phyloP scores from a whole-genome alignment of 2,888 invertebrate genomes.

The Pseudeuparius sepicola region DNA sequence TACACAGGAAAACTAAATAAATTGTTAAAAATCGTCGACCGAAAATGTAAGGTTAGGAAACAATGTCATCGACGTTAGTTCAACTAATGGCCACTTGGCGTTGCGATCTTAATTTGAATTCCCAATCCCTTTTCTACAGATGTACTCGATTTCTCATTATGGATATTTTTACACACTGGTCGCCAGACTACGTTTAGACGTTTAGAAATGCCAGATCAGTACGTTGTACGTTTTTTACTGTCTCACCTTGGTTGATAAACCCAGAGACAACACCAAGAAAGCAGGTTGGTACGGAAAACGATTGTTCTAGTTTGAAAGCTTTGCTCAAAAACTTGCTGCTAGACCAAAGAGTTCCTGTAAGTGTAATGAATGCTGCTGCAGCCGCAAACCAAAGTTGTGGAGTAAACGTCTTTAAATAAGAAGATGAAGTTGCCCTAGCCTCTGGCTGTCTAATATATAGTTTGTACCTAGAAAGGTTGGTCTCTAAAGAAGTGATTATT shows the following conservation, averaged over 20 bases:
- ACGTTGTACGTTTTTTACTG: too few relatives aligned
- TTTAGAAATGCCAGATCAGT: too few relatives aligned
- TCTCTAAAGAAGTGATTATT: neutral
- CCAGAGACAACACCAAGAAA: slow-evolving; percentile 31
- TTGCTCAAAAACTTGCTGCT: slow-evolving; percentile 27
- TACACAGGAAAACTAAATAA: too few relatives aligned
- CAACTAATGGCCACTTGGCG: too few relatives aligned
- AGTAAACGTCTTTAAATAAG: slow-evolving; percentile 32
- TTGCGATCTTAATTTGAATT: too few relatives aligned
- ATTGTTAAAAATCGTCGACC: too few relatives aligned
- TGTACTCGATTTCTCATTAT: too few relatives aligned
- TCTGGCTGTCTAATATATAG: slow-evolving; percentile 31
- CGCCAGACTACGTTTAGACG: too few relatives aligned
- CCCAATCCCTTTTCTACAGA: too few relatives aligned
- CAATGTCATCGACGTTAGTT: too few relatives aligned
- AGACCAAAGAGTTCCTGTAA: slow-evolving; percentile 30
- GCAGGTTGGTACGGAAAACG: slow-evolving; percentile 30
- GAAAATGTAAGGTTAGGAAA: too few relatives aligned
- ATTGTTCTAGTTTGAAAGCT: slow-evolving; percentile 8
- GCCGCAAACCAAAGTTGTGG: slow-evolving; percentile 30
- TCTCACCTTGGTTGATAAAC: slow-evolving; percentile 36
- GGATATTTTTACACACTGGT: too few relatives aligned
- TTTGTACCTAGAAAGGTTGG: slow-evolving; percentile 30
- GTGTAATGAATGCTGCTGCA: slow-evolving; percentile 23
- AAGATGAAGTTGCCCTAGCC: slow-evolving; percentile 29